These are phyloP conservation scores for Ammodytes dubius DNA, from an alignment of 2,113 vertebrate species.

Conservation along the genomic window DNA sequence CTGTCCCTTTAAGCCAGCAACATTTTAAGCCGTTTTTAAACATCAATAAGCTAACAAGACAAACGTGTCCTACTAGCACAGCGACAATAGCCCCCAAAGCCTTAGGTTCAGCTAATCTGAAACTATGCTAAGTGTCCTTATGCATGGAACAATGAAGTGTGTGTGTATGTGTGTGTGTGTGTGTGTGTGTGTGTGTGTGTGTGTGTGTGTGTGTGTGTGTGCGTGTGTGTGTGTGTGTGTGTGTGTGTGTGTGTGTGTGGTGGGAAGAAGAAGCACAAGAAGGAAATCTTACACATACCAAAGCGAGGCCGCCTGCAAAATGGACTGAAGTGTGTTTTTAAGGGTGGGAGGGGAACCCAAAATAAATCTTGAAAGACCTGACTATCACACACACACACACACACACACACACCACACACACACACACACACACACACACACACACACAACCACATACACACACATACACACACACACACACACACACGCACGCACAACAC, in stretches of 20 bases:
- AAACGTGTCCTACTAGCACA: constrained; percentile 37
- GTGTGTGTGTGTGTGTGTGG: constrained; percentile 39
- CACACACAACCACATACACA: no score
- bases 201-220: no score
- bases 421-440: no score
- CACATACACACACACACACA: no score
- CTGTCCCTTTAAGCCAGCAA: constrained; percentile 37
- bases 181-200: no score
- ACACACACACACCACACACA: constrained; percentile 54
- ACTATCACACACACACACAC: constrained; percentile 71
- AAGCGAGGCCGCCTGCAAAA: constrained; percentile 60
- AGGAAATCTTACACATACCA: constrained; percentile 77
- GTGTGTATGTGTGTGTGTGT: no score
- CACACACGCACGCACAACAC: no score
- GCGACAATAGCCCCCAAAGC: constrained; percentile 49
- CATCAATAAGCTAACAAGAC: constrained; percentile 41
- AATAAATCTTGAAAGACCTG: constrained; percentile 74
- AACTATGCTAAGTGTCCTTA: constrained; percentile 71
- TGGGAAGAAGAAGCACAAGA: constrained; percentile 43
- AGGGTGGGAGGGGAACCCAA: constrained; percentile 62
- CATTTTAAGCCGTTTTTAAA: constrained; percentile 16
- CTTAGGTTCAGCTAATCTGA: constrained; percentile 61
- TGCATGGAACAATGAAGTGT: constrained; percentile 65
- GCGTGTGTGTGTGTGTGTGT: no score
- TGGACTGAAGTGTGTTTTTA: constrained; percentile 75